phyloP scores from a whole-genome alignment of 2,888 invertebrate genomes.

The Temnothorax unifasciatus region DNA sequence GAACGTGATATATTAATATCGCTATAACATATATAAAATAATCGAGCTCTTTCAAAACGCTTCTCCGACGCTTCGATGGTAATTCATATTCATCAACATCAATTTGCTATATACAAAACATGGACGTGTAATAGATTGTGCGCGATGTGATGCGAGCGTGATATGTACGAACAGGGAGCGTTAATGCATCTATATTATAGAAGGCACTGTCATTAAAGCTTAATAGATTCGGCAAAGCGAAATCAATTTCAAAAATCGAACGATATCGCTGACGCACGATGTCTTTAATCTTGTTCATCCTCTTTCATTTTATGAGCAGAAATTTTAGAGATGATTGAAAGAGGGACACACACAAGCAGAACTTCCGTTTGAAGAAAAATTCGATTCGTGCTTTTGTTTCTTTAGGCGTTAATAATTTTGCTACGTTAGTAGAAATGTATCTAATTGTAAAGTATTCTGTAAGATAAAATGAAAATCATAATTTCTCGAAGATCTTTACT shows the following conservation, averaged over 20 bases:
- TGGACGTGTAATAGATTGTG: conserved; percentile 33
- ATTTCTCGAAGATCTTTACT: background rate
- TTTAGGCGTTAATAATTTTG: background rate
- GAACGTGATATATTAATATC: conserved; percentile 23
- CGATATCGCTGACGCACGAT: conserved; percentile 13
- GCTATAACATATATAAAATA: conserved; percentile 26
- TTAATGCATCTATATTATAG: conserved; percentile 53
- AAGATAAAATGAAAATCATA: background rate
- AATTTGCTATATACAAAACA: conserved; percentile 49
- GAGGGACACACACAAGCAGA: background rate
- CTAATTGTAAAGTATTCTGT: background rate
- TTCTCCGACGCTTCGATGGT: conserved; percentile 40
- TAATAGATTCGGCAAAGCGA: conserved; percentile 52
- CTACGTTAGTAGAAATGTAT: background rate
- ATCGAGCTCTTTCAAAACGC: conserved; percentile 41
- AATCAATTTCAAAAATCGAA: conserved; percentile 45
- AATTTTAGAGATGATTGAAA: background rate
- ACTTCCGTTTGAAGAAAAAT: background rate
- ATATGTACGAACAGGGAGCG: conserved; percentile 24
- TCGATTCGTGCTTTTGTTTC: background rate
- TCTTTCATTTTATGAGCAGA: conserved; percentile 22
- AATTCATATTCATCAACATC: conserved; percentile 54
- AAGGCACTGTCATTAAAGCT: conserved; percentile 47
- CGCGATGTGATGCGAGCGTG: conserved; percentile 21
- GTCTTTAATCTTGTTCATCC: conserved; percentile 43